Percentiles rank a stretch among this genome's conserved stretches.
Conservation (phyloP, 2,797 vertebrate species). For the Monodelphis domestica region DNA sequence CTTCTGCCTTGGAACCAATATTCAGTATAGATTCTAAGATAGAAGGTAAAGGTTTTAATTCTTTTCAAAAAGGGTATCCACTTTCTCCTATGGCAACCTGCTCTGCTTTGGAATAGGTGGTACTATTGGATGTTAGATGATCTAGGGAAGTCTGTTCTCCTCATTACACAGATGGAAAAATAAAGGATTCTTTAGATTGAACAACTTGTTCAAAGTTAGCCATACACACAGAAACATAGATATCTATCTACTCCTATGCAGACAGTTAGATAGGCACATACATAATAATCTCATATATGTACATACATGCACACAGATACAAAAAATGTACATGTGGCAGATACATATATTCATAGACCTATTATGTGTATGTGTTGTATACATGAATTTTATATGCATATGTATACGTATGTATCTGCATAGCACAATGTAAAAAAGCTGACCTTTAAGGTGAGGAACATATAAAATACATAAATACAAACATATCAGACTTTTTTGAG, state of each 20-base stretch:
- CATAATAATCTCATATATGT: too few relatives aligned
- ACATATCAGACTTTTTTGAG: not conserved
- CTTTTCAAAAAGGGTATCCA: too few relatives aligned
- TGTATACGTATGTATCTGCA: too few relatives aligned
- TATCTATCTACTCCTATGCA: not conserved
- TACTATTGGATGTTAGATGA: not conserved
- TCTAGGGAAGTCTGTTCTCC: not conserved
- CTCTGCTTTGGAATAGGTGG: not conserved
- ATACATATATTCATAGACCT: not conserved
- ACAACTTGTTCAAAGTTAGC: not conserved
- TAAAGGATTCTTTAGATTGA: not conserved
- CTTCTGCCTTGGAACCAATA: too few relatives aligned
- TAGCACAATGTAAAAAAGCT: not conserved
- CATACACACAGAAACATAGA: not conserved
- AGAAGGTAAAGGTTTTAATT: too few relatives aligned
- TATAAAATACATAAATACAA: too few relatives aligned
- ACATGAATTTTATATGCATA: too few relatives aligned
- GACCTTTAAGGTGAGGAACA: not conserved
- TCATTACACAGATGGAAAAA: not conserved
- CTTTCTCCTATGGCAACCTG: not conserved
- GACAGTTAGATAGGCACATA: not conserved
- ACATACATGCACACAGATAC: not conserved
- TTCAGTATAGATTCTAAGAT: too few relatives aligned
- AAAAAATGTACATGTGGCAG: too few relatives aligned
- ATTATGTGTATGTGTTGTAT: too few relatives aligned